Evolutionary conservation across 2,113 vertebrate genomes (phyloP).

Genomic region (Phasianus colchicus): DNA sequence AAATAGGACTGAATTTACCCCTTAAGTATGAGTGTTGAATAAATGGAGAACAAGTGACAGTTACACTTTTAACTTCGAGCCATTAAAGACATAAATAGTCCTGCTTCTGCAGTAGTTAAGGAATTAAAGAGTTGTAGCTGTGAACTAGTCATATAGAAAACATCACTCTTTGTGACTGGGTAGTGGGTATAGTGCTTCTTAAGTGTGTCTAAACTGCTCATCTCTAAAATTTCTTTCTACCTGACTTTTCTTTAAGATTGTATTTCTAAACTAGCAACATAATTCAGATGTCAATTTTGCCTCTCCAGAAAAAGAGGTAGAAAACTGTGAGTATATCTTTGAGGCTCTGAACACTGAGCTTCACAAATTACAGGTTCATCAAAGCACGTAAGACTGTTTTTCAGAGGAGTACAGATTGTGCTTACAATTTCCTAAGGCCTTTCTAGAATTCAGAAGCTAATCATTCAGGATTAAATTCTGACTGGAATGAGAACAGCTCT

Average conservation of each 20-base stretch:
- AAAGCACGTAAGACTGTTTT: neutral
- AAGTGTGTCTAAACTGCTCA: neutral
- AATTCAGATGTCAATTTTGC: neutral
- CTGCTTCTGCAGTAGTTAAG: neutral
- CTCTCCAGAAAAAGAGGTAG: neutral
- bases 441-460: neutral
- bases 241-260: neutral
- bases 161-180: neutral
- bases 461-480: neutral
- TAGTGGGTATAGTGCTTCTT: neutral
- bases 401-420: neutral
- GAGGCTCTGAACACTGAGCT: neutral
- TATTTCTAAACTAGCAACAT: neutral
- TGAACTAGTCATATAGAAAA: neutral
- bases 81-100: neutral
- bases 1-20: neutral
- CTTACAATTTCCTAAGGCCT: neutral
- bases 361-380: neutral
- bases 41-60: neutral
- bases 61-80: neutral
- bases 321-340: neutral
- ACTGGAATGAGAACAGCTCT: neutral
- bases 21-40: too few relatives aligned
- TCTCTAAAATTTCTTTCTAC: neutral
- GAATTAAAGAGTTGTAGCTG: neutral